A percentile compares a stretch with the other conserved stretches of the same genome.
phyloP scores from a whole-genome alignment of 2,888 invertebrate species.

The Mythimna lalbum region DNA sequence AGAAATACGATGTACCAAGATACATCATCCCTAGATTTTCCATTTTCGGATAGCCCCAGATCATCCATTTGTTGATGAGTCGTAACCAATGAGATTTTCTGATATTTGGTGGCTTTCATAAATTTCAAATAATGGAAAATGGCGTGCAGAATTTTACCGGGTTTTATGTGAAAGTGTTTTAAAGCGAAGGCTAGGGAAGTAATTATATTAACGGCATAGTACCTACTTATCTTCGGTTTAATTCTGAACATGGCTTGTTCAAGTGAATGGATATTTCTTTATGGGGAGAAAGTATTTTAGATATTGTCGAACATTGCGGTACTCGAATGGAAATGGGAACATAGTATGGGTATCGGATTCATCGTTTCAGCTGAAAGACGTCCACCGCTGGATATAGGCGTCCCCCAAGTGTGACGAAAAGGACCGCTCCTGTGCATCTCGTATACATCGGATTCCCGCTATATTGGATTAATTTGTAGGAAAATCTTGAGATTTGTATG shows the following conservation, averaged over 20 bases:
- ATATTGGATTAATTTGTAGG: too few species aligned
- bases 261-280: conserved; percentile 16
- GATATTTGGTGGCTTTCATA: conserved; percentile 49
- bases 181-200: conserved; percentile 28
- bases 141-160: conserved; percentile 2
- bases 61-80: conserved; percentile 67
- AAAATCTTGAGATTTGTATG: too few species aligned
- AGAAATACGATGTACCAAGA: not conserved
- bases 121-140: conserved; percentile 42
- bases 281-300: conserved; percentile 20
- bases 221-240: conserved; percentile 32
- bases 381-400: too few species aligned
- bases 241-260: conserved; percentile 24
- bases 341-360: not conserved
- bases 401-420: too few species aligned
- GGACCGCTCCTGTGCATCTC: too few species aligned
- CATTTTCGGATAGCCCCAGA: conserved; percentile 23
- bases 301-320: not conserved
- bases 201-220: conserved; percentile 45
- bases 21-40: conserved; percentile 31
- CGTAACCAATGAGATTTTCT: conserved; percentile 57
- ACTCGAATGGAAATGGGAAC: not conserved
- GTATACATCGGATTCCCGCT: too few species aligned
- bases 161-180: conserved; percentile 44
- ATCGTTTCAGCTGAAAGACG: not conserved